These are phyloP conservation scores for Prionace glauca DNA, from an alignment of 2,797 vertebrate species.

Conservation along the genomic window DNA sequence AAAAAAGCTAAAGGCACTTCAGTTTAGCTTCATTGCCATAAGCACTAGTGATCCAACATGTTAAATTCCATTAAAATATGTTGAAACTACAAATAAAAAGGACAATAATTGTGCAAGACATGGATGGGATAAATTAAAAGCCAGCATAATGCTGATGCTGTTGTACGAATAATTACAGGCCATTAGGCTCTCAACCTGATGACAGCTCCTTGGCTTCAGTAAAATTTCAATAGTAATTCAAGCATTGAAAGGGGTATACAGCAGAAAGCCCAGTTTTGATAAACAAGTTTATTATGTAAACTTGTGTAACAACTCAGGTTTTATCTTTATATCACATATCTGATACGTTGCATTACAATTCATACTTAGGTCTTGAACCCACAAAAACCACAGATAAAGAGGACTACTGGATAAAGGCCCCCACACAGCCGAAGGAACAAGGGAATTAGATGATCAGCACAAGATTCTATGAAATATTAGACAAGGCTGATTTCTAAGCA, in stretches of 20 bases:
- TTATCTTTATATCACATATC: background rate
- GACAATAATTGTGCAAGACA: background rate
- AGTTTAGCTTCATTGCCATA: background rate
- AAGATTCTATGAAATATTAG: background rate
- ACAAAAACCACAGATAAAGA: conserved; percentile 1
- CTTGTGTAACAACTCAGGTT: background rate
- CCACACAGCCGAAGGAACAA: background rate
- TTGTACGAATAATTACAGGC: background rate
- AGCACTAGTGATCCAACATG: background rate
- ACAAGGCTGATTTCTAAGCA: background rate
- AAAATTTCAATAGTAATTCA: background rate
- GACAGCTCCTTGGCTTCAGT: conserved; percentile 11
- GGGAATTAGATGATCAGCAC: background rate
- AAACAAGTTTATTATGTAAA: background rate
- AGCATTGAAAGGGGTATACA: background rate
- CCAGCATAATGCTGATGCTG: background rate
- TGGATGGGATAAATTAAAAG: background rate
- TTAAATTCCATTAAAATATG: background rate
- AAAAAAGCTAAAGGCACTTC: background rate
- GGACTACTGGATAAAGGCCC: background rate
- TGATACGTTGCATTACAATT: background rate
- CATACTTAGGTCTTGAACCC: background rate
- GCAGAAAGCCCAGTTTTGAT: background rate
- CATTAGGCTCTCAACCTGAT: background rate
- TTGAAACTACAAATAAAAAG: background rate